Conservation (phyloP, 2,888 invertebrate species). For the Hemaris fuciformis region DNA sequence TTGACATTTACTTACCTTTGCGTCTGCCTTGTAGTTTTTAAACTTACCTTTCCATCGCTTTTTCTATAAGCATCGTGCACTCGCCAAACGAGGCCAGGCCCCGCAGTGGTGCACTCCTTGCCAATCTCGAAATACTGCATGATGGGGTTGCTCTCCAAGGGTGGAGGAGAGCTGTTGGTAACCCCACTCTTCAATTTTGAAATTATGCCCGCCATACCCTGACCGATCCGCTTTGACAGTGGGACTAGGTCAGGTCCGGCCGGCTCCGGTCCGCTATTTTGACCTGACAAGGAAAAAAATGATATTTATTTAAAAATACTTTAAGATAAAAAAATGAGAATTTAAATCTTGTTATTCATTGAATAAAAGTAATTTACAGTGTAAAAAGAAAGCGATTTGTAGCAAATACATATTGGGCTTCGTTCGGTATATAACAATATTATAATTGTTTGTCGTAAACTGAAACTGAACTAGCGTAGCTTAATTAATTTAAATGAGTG, state of each 20-base stretch:
- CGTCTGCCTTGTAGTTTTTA: not conserved
- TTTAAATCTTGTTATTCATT: too few species aligned
- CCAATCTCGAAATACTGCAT: constrained; percentile 93
- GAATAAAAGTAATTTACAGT: too few species aligned
- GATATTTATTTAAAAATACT: not conserved
- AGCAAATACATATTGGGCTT: too few species aligned
- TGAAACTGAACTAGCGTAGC: too few species aligned
- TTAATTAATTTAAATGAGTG: too few species aligned
- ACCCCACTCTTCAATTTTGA: constrained; percentile 44
- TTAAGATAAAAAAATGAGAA: too few species aligned
- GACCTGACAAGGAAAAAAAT: constrained; percentile 25
- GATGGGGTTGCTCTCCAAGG: constrained; percentile 89
- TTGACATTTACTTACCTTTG: not conserved
- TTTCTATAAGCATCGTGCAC: constrained; percentile 94
- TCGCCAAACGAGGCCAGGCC: constrained; percentile 95
- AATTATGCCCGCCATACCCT: constrained; percentile 55
- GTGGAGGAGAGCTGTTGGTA: constrained; percentile 35
- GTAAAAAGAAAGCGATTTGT: too few species aligned
- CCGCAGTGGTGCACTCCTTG: constrained; percentile 89
- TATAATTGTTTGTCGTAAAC: too few species aligned
- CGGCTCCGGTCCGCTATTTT: constrained; percentile 31
- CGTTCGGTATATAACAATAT: too few species aligned
- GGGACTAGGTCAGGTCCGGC: constrained; percentile 28
- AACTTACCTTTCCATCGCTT: constrained; percentile 92
- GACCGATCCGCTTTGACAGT: constrained; percentile 30